Evolutionary conservation across 2,888 invertebrate species (phyloP).

Genomic region (Punctoribates punctum): DNA sequence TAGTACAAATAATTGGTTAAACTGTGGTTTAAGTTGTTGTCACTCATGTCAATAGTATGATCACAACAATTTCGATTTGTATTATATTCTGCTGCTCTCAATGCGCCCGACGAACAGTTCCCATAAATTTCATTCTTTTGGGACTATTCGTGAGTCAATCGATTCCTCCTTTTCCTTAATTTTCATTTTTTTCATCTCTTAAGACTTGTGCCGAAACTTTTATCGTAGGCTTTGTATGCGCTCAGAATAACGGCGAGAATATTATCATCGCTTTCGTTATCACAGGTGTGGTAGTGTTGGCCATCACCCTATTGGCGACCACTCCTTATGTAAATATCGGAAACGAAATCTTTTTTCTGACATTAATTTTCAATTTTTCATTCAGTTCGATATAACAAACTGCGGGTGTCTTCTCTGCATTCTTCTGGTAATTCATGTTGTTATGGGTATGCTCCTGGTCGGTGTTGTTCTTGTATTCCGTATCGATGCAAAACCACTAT

Average conservation of each 20-base stretch:
- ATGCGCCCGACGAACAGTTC: neutral
- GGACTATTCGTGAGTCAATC: neutral
- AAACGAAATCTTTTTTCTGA: no score
- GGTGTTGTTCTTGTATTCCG: neutral
- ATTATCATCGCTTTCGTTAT: neutral
- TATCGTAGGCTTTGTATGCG: neutral
- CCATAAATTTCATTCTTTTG: slow-evolving; percentile 3
- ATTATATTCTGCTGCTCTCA: neutral
- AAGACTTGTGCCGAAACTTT: neutral
- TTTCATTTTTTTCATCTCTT: neutral
- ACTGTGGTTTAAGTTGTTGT: neutral
- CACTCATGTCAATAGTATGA: neutral
- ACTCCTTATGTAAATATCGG: slow-evolving; percentile 1
- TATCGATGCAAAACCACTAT: neutral
- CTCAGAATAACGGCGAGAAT: neutral
- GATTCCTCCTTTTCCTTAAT: neutral
- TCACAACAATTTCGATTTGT: neutral
- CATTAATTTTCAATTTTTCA: no score
- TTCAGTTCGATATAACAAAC: slow-evolving; percentile 14
- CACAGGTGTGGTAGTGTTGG: neutral
- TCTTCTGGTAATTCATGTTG: neutral
- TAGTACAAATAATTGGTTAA: neutral
- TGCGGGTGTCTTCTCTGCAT: neutral
- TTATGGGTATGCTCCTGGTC: neutral
- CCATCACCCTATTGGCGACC: neutral